Conservation (phyloP, 1,140 invertebrate genomes). For the Olivierus martensii region DNA sequence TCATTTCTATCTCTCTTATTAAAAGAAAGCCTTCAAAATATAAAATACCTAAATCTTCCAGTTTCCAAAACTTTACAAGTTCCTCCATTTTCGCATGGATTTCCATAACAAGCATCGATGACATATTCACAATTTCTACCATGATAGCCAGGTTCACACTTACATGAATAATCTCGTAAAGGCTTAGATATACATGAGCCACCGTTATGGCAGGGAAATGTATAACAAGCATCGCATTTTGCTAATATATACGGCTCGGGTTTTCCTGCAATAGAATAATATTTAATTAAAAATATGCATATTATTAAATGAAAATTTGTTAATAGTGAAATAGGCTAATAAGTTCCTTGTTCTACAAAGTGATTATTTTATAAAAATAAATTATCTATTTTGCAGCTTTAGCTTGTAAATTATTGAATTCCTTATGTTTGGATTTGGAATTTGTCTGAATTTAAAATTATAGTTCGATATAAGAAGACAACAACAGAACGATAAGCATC, state of each 20-base stretch:
- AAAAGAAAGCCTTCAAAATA: background rate
- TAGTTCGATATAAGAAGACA: too few species aligned
- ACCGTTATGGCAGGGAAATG: conserved; percentile 74
- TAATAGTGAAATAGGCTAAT: too few species aligned
- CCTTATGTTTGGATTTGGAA: too few species aligned
- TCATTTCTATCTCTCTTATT: background rate
- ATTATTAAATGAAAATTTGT: too few species aligned
- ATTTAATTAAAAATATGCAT: too few species aligned
- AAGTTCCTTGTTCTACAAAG: too few species aligned
- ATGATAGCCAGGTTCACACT: conserved; percentile 74
- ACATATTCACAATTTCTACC: conserved; percentile 80
- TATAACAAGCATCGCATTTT: conserved; percentile 83
- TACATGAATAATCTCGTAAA: conserved; percentile 27
- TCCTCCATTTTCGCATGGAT: conserved; percentile 71
- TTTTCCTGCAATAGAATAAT: conserved; percentile 38
- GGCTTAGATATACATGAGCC: conserved; percentile 61
- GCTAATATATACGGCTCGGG: conserved; percentile 59
- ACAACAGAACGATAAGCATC: too few species aligned
- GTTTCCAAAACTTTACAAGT: conserved; percentile 77
- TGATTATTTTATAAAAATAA: too few species aligned
- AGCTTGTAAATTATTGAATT: too few species aligned
- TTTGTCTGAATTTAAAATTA: too few species aligned
- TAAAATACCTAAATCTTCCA: conserved; percentile 61
- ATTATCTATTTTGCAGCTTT: too few species aligned
- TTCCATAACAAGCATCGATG: conserved; percentile 93